Conservation (phyloP, 2,888 invertebrate genomes). For the Leptinotarsa haldemani region DNA sequence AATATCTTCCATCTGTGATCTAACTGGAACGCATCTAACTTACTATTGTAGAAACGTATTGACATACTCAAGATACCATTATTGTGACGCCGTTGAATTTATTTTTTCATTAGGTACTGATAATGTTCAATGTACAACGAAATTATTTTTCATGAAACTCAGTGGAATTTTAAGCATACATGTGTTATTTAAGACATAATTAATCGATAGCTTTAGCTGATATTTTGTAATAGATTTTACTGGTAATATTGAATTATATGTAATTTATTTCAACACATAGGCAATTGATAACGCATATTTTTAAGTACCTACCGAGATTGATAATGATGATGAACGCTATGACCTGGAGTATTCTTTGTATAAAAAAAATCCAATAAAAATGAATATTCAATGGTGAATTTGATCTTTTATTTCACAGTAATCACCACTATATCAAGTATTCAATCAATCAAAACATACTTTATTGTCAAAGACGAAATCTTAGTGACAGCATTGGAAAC, state of each 20-base stretch:
- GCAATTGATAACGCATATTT: too few species aligned
- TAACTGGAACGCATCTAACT: too few species aligned
- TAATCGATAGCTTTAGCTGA: not conserved
- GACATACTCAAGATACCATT: too few species aligned
- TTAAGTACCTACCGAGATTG: not conserved
- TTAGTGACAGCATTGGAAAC: too few species aligned
- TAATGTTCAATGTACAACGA: too few species aligned
- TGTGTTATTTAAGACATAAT: not conserved
- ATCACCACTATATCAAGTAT: not conserved
- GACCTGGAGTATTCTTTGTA: slow-evolving; percentile 11
- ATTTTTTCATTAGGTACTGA: too few species aligned
- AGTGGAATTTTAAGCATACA: not conserved
- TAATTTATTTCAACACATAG: too few species aligned
- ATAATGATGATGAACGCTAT: not conserved
- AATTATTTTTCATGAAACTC: too few species aligned
- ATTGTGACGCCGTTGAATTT: too few species aligned
- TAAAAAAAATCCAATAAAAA: slow-evolving; percentile 15
- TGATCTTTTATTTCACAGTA: not conserved
- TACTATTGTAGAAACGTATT: too few species aligned
- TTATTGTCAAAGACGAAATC: too few species aligned
- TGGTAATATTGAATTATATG: not conserved
- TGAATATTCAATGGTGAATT: slow-evolving; percentile 2
- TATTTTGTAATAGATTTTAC: not conserved
- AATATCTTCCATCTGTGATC: too few species aligned
- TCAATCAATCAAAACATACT: not conserved